phyloP scores from a whole-genome alignment of 2,113 vertebrate genomes.

The Phrynosoma blainvillii region DNA sequence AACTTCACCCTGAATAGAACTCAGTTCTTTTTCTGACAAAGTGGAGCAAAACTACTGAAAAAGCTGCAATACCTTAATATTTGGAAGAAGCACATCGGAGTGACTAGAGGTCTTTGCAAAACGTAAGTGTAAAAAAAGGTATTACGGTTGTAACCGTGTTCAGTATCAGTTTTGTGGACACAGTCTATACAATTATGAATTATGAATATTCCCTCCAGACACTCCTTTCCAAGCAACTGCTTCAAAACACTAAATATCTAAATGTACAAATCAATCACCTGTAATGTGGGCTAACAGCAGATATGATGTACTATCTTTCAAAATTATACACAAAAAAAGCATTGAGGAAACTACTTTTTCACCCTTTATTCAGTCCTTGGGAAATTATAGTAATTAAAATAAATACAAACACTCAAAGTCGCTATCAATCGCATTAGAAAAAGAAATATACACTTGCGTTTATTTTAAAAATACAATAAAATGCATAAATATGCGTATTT shows the following conservation, averaged over 20 bases:
- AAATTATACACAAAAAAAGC: slow-evolving; percentile 4
- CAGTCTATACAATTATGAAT: too few relatives aligned
- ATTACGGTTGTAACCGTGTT: neutral
- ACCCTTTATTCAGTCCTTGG: slow-evolving; percentile 43
- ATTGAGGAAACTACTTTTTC: slow-evolving; percentile 36
- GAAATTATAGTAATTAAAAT: slow-evolving; percentile 34
- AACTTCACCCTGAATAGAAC: neutral
- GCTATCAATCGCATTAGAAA: slow-evolving; percentile 51
- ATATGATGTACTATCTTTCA: slow-evolving; percentile 8
- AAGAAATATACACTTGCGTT: slow-evolving; percentile 42
- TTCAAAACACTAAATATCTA: neutral
- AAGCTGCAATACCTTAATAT: neutral
- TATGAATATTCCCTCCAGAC: neutral
- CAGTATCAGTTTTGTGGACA: neutral
- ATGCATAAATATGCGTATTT: slow-evolving; percentile 76
- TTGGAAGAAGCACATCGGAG: too few relatives aligned
- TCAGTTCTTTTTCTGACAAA: neutral
- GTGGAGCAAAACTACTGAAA: neutral
- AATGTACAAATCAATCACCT: neutral
- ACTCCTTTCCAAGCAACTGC: neutral
- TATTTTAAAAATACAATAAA: slow-evolving; percentile 68
- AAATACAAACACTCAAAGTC: slow-evolving; percentile 38
- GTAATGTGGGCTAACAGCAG: neutral
- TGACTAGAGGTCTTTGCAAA: too few relatives aligned
- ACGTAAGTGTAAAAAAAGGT: too few relatives aligned